Base-by-base conservation (phyloP, 2,888 invertebrate genomes). In the Graphium colonna region DNA sequence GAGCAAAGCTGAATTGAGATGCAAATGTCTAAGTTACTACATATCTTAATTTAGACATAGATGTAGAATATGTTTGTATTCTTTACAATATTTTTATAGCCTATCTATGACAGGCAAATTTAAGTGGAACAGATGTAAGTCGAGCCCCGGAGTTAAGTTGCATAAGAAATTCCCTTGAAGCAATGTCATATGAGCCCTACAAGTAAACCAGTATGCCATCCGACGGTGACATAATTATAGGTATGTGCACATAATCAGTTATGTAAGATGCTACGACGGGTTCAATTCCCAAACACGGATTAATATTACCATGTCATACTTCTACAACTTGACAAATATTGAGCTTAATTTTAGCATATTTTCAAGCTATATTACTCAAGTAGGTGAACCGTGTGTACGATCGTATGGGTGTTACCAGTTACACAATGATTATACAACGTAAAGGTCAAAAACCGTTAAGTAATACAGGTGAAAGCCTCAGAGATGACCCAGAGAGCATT, bases 401-500 rank as follows among this genome's bases (percentile, higher is more conserved):
- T 53, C 53, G 53, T 53, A 57, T 51, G 52, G 61, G 41, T 33
- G 33, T 9, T 33, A 9, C 10, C 57, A 62, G 56, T 70, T 67
- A 65, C 69, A 65, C 56, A 60, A 60, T 64, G 65, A 69, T 75
- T 75, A 71, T 73, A 66, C 70, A 75, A 75, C 65, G 58, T 55
- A 68, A 77, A 78, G 75, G 75, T 74, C 73, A 65, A 66, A 70
- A 69, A 68, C 67, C 62, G 73, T 82, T 78, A 79, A 83, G 82
- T 81, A 82, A 83, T 71, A 73, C 73, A 62, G 64, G 75, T 75
- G 80, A 82, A 79, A 80, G 78, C 75, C 64, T 56, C 69, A 63
- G 70, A 64, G 65, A 81, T 79, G 79, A 82, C 67, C 68, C 66
- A 66, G 67, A 67, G 68, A 60, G 48, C 59, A 48, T 75, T 64